A percentile compares a stretch with the other conserved stretches of the same genome.
phyloP scores from a whole-genome alignment of 2,797 vertebrate genomes.

The Chiloscyllium punctatum region DNA sequence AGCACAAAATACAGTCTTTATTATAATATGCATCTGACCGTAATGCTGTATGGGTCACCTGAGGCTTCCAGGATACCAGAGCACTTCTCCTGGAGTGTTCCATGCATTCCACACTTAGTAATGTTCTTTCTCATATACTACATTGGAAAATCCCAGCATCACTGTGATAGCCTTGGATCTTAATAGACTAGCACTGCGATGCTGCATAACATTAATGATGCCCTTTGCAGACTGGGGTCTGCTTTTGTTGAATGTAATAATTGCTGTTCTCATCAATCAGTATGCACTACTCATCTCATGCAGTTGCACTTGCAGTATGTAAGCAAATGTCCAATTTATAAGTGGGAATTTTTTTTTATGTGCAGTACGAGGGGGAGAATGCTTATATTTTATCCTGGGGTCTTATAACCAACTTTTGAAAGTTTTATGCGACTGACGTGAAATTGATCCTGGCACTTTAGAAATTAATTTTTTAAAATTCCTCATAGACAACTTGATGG shows the following conservation, averaged over 20 bases:
- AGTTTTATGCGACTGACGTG: neutral
- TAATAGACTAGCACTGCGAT: slow-evolving; percentile 50
- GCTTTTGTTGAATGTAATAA: neutral
- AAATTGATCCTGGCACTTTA: neutral
- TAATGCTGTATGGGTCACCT: neutral
- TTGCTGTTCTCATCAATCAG: neutral
- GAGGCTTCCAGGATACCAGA: neutral
- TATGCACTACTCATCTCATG: neutral
- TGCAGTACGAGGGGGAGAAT: neutral
- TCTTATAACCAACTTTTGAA: neutral
- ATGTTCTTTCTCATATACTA: neutral
- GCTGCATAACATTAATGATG: slow-evolving; percentile 50
- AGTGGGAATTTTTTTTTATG: neutral
- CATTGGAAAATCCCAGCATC: too few relatives aligned
- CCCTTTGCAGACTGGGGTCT: slow-evolving; percentile 40
- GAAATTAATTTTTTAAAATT: neutral
- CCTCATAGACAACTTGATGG: neutral
- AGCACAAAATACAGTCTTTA: neutral
- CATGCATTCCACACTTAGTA: neutral
- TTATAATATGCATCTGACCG: neutral
- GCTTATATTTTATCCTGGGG: neutral
- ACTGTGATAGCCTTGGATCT: slow-evolving; percentile 21
- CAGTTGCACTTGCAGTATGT: neutral
- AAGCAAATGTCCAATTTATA: neutral
- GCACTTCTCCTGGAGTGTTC: neutral